Conservation (phyloP, 2,797 vertebrate species). For the Onychomys leucogaster region DNA sequence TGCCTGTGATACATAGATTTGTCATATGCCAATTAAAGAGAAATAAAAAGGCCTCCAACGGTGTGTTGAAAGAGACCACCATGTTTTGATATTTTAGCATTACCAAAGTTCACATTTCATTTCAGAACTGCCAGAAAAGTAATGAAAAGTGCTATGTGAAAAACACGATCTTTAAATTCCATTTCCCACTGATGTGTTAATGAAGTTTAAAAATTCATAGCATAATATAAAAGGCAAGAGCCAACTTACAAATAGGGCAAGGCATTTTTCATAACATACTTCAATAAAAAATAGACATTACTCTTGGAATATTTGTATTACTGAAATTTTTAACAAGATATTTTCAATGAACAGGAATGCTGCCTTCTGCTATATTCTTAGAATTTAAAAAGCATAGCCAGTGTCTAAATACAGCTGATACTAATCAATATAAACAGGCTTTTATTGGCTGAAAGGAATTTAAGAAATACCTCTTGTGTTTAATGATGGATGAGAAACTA, state of each 20-base stretch:
- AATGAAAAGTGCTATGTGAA: slow-evolving; percentile 65
- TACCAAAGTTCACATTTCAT: slow-evolving; percentile 68
- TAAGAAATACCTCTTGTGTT: slow-evolving; percentile 1
- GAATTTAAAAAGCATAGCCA: slow-evolving; percentile 37
- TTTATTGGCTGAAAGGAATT: slow-evolving; percentile 56
- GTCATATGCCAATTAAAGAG: slow-evolving; percentile 61
- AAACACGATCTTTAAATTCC: slow-evolving; percentile 54
- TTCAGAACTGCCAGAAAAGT: slow-evolving; percentile 71
- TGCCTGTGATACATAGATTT: slow-evolving; percentile 64
- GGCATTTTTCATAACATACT: slow-evolving; percentile 21
- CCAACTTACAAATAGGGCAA: slow-evolving; percentile 60
- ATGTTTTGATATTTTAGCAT: slow-evolving; percentile 71
- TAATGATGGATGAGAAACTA: slow-evolving; percentile 10
- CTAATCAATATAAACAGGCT: background rate
- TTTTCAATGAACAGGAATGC: slow-evolving; percentile 55
- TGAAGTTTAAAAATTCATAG: slow-evolving; percentile 66
- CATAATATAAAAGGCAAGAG: slow-evolving; percentile 25
- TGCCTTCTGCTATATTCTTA: slow-evolving; percentile 15
- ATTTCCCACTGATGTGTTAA: slow-evolving; percentile 70
- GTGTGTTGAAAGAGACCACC: slow-evolving; percentile 20
- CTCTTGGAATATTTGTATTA: slow-evolving; percentile 53
- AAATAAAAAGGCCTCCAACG: slow-evolving; percentile 53
- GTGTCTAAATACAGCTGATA: background rate
- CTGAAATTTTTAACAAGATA: slow-evolving; percentile 41
- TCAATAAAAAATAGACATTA: slow-evolving; percentile 45